Conservation (phyloP, 2,113 vertebrate species). For the Calcarius ornatus region DNA sequence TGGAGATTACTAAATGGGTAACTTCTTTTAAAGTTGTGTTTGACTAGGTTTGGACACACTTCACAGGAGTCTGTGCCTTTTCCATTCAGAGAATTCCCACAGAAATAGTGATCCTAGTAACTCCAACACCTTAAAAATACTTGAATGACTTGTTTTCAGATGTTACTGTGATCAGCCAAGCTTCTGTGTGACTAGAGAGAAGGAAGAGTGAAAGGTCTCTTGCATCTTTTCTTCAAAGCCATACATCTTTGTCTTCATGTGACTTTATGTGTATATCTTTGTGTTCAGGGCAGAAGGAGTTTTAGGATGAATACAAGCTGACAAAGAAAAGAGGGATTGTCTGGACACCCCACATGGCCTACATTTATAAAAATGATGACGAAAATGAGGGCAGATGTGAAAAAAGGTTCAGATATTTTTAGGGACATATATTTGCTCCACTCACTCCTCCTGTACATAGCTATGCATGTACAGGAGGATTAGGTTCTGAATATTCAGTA, state of each 20-base stretch:
- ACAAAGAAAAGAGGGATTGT: background rate
- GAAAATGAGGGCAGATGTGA: background rate
- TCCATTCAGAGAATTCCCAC: slow-evolving; percentile 8
- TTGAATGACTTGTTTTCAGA: background rate
- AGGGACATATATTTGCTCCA: background rate
- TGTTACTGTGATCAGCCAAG: background rate
- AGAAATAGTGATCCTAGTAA: background rate
- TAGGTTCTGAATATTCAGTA: background rate
- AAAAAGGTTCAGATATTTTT: background rate
- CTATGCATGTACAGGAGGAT: background rate
- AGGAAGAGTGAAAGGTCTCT: background rate
- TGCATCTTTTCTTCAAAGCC: background rate
- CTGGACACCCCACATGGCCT: background rate
- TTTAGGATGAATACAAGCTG: background rate
- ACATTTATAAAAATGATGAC: background rate
- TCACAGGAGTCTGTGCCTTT: background rate
- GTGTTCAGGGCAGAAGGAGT: background rate
- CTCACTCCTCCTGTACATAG: background rate
- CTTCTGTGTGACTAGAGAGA: background rate
- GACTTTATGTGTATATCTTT: background rate
- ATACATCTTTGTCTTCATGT: background rate
- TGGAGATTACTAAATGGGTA: background rate
- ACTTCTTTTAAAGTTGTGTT: background rate
- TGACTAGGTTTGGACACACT: background rate
- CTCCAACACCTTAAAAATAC: background rate